Conservation (phyloP, 2,113 vertebrate species). For the Phyllopteryx taeniolatus region DNA sequence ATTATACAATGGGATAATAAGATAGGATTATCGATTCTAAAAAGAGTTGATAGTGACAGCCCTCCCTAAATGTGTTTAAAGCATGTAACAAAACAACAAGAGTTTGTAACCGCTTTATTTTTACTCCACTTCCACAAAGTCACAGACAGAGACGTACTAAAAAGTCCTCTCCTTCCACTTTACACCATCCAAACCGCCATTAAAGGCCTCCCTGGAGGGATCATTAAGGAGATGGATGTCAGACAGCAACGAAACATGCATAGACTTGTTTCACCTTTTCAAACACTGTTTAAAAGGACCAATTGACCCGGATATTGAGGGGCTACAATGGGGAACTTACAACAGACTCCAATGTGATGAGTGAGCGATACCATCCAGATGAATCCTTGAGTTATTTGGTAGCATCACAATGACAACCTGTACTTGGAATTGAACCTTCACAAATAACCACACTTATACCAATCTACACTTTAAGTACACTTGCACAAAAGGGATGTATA, state of each 20-base stretch:
- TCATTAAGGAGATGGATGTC: slow-evolving; percentile 45
- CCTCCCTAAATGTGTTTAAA: too few species aligned
- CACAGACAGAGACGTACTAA: neutral
- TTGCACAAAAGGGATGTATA: too few species aligned
- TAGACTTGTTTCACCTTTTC: neutral
- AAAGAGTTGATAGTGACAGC: too few species aligned
- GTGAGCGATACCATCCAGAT: neutral
- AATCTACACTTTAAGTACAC: too few species aligned
- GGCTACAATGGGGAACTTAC: neutral
- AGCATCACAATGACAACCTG: too few species aligned
- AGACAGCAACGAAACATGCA: slow-evolving; percentile 1
- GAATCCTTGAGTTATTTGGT: neutral
- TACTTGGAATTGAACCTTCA: too few species aligned
- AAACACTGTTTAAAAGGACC: neutral
- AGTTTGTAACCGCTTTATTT: neutral
- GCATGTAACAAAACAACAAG: too few species aligned
- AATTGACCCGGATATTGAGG: neutral
- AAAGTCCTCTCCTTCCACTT: slow-evolving; percentile 9
- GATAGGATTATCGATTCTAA: too few species aligned
- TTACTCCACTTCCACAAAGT: neutral
- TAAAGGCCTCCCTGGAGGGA: slow-evolving; percentile 35
- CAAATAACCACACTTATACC: too few species aligned
- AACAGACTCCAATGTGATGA: too few species aligned
- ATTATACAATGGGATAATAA: too few species aligned
- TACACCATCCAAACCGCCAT: slow-evolving; percentile 25